Percentiles rank a stretch among this genome's conserved stretches.
These are phyloP conservation scores for Orestias chungarensis DNA, from an alignment of 2,797 vertebrate species.

Conservation along the genomic window DNA sequence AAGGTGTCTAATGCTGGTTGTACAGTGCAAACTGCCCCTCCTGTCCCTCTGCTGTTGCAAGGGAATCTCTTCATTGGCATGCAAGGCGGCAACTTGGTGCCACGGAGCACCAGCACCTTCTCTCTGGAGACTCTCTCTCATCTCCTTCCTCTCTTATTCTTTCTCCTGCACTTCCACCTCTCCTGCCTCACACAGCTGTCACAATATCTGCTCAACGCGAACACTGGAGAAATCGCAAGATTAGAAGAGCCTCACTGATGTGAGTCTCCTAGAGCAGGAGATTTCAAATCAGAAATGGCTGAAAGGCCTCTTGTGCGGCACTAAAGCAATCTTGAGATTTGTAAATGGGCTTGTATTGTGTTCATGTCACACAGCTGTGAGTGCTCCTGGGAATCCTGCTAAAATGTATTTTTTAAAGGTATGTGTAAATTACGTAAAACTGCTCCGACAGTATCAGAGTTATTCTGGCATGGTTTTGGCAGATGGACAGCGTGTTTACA, in stretches of 20 bases:
- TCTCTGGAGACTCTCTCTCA: conserved; percentile 72
- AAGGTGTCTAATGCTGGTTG: conserved; percentile 52
- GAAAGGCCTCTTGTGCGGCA: conserved; percentile 59
- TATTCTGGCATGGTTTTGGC: conserved; percentile 52
- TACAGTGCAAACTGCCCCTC: conserved; percentile 58
- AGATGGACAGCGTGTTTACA: conserved; percentile 63
- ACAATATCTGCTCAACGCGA: conserved; percentile 63
- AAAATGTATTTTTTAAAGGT: conserved; percentile 52
- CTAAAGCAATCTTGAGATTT: conserved; percentile 62
- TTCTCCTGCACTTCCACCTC: conserved; percentile 43
- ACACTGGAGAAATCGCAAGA: conserved; percentile 40
- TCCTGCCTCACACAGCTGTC: conserved; percentile 65
- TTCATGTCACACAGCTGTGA: conserved; percentile 20
- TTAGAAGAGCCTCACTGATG: conserved; percentile 53
- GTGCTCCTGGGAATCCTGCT: conserved; percentile 38
- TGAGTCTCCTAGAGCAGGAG: conserved; percentile 52
- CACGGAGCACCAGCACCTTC: conserved; percentile 73
- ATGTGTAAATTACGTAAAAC: conserved; percentile 16
- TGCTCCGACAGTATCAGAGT: conserved; percentile 26
- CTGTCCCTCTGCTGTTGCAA: conserved; percentile 67
- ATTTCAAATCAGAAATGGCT: conserved; percentile 55
- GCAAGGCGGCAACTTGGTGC: conserved; percentile 71
- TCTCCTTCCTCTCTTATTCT: conserved; percentile 66
- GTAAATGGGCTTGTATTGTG: conserved; percentile 32
- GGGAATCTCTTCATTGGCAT: conserved; percentile 83